These are phyloP conservation scores for Drosophila aldrichi DNA, from an alignment of 2,888 invertebrate genomes.

Conservation along the genomic window DNA sequence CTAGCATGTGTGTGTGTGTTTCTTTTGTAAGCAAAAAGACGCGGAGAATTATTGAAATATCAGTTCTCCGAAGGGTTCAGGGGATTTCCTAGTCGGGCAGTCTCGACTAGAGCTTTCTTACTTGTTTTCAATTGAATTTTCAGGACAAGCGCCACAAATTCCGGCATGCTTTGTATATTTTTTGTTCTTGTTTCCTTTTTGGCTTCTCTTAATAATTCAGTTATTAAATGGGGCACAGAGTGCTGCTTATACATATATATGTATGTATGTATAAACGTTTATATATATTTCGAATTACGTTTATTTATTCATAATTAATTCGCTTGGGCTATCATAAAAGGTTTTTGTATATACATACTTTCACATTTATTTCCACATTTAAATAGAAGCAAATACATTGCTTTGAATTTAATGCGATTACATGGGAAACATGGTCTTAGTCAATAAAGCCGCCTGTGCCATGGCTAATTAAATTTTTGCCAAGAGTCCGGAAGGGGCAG, in stretches of 20 bases:
- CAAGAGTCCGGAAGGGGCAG: background rate
- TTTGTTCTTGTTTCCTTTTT: background rate
- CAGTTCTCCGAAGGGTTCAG: no score
- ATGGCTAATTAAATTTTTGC: background rate
- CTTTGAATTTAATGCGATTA: constrained; percentile 7
- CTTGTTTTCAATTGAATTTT: background rate
- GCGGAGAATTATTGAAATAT: no score
- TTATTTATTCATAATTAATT: constrained; percentile 7
- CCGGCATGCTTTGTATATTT: background rate
- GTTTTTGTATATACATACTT: background rate
- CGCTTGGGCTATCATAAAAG: constrained; percentile 4
- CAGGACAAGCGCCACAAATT: background rate
- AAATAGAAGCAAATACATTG: background rate
- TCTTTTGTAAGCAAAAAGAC: no score
- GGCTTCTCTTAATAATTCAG: constrained; percentile 6
- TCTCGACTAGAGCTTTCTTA: no score
- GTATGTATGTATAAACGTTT: background rate
- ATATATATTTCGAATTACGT: background rate
- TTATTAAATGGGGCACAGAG: constrained; percentile 2
- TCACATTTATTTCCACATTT: background rate
- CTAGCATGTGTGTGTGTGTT: no score
- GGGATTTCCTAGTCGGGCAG: no score
- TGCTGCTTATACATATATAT: background rate
- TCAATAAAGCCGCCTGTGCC: background rate
- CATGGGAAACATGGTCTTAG: background rate